Conservation (phyloP, 2,888 invertebrate genomes). For the Drosophila borealis region DNA sequence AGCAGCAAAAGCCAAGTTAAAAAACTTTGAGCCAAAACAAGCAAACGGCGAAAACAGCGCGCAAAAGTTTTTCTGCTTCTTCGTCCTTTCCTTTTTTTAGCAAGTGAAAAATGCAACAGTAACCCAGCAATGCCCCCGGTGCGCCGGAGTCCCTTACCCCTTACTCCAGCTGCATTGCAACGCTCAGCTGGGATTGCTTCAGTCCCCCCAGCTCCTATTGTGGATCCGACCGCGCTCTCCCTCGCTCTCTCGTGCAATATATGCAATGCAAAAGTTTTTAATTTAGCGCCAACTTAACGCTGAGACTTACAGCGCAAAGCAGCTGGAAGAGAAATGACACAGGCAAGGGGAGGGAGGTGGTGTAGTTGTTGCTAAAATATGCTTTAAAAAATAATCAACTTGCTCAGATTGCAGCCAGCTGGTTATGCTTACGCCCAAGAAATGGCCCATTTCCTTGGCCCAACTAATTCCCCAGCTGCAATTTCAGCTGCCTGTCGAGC, state of each 20-base stretch:
- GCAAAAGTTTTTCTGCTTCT: slow-evolving; percentile 45
- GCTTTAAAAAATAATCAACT: slow-evolving; percentile 79
- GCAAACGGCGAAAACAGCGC: slow-evolving; percentile 41
- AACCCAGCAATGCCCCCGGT: slow-evolving; percentile 7
- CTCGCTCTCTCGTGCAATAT: slow-evolving; percentile 61
- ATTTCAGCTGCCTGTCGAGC: slow-evolving; percentile 7
- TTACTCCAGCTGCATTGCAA: slow-evolving; percentile 52
- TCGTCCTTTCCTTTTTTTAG: slow-evolving; percentile 3
- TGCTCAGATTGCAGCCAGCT: slow-evolving; percentile 42
- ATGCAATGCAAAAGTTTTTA: slow-evolving; percentile 79
- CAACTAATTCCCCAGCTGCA: slow-evolving; percentile 46
- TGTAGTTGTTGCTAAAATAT: slow-evolving; percentile 63
- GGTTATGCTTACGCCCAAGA: slow-evolving; percentile 11
- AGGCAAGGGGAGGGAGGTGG: neutral
- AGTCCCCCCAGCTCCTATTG: neutral
- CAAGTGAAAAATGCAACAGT: slow-evolving; percentile 75
- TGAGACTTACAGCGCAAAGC: slow-evolving; percentile 72
- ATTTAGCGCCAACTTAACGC: slow-evolving; percentile 81
- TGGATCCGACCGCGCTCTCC: neutral
- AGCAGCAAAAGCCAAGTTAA: slow-evolving; percentile 53
- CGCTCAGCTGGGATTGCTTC: slow-evolving; percentile 42
- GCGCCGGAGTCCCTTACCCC: neutral
- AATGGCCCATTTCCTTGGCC: slow-evolving; percentile 25
- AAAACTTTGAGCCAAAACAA: slow-evolving; percentile 67
- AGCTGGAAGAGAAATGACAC: slow-evolving; percentile 68